Conservation (phyloP, 2,888 invertebrate genomes). For the Philopedon plagiatum region DNA sequence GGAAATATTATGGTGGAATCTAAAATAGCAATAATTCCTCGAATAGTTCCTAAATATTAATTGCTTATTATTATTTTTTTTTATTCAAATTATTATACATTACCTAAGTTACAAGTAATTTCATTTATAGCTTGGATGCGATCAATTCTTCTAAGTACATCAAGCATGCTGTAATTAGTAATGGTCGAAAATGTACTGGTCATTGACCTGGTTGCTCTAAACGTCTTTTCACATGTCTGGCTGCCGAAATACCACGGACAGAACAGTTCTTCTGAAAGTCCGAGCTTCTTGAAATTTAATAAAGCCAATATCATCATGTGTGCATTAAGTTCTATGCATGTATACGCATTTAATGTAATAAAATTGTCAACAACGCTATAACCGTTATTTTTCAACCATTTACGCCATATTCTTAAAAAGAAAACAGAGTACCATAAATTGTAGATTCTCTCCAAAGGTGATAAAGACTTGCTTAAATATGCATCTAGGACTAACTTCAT, state of each 20-base stretch:
- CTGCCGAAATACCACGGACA: not conserved
- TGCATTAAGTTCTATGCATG: slow-evolving; percentile 2
- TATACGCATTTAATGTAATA: slow-evolving; percentile 5
- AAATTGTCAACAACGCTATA: not conserved
- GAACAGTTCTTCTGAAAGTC: not conserved
- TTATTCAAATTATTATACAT: too few species aligned
- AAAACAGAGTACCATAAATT: slow-evolving; percentile 1
- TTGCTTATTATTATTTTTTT: too few species aligned
- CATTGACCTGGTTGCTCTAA: not conserved
- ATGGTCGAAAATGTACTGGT: not conserved
- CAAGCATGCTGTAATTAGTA: not conserved
- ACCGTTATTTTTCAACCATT: not conserved
- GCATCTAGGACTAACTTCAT: not conserved
- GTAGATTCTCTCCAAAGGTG: not conserved
- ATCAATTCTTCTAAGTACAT: not conserved
- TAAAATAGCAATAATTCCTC: too few species aligned
- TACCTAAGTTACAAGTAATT: too few species aligned
- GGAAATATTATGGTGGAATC: too few species aligned
- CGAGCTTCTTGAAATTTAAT: not conserved
- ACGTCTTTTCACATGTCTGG: slow-evolving; percentile 7
- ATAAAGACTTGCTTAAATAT: not conserved
- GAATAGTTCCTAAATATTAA: too few species aligned
- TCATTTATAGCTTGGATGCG: too few species aligned
- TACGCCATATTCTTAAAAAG: not conserved
- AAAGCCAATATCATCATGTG: not conserved